phyloP scores from a whole-genome alignment of 2,113 vertebrate species.

The Craseonycteris thonglongyai region DNA sequence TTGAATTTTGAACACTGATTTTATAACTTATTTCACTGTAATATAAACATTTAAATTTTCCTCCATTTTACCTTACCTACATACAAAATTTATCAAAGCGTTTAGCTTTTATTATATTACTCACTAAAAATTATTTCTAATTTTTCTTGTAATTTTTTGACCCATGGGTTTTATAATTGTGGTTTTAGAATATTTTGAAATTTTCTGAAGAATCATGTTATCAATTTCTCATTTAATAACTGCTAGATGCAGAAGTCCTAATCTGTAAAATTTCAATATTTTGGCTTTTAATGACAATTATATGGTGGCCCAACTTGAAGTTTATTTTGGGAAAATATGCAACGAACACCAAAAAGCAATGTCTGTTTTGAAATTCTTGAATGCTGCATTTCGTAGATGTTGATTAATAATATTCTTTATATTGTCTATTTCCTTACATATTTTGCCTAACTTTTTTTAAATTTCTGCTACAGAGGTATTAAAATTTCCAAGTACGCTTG shows the following conservation, averaged over 20 bases:
- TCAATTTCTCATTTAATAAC: neutral
- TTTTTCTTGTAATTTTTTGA: neutral
- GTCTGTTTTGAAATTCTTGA: neutral
- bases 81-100: neutral
- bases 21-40: neutral
- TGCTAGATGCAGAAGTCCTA: neutral
- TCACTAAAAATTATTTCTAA: neutral
- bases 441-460: neutral
- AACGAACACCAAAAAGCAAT: neutral
- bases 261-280: neutral
- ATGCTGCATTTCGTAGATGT: neutral
- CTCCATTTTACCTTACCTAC: neutral
- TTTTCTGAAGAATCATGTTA: neutral
- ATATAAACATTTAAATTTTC: neutral
- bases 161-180: neutral
- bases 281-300: neutral
- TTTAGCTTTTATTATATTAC: neutral
- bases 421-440: neutral
- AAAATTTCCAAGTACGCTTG: neutral
- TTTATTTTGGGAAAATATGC: neutral
- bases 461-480: neutral
- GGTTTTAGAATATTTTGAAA: neutral
- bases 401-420: neutral
- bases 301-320: neutral
- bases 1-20: neutral